Conservation (phyloP, 1,140 invertebrate species). For the Euwallacea similis region DNA sequence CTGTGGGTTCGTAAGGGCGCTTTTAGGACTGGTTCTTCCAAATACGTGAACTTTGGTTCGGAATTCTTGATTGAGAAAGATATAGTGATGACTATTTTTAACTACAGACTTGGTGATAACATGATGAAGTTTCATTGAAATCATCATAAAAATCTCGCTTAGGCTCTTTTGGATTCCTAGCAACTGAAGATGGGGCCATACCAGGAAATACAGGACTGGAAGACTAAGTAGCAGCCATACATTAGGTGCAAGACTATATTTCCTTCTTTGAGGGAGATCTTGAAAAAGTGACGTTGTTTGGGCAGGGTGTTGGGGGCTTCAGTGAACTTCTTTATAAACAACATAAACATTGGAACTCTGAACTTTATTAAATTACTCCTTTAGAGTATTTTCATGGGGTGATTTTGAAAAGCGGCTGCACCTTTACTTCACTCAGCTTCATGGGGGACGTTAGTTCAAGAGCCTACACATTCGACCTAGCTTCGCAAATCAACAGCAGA, state of each 20-base stretch:
- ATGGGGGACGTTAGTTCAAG: constrained; percentile 31
- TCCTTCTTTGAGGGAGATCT: constrained; percentile 72
- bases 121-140: too few species aligned
- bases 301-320: constrained; percentile 69
- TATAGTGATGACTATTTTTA: constrained; percentile 63
- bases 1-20: constrained; percentile 62
- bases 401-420: constrained; percentile 76
- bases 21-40: constrained; percentile 60
- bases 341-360: background rate
- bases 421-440: constrained; percentile 55
- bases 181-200: constrained; percentile 57
- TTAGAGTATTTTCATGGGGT: constrained; percentile 69
- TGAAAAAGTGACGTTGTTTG: constrained; percentile 65
- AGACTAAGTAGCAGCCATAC: constrained; percentile 70
- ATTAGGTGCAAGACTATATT: constrained; percentile 73
- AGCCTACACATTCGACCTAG: constrained; percentile 30
- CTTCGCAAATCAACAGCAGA: constrained; percentile 16
- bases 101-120: constrained; percentile 55
- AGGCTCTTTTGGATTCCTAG: constrained; percentile 39
- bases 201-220: constrained; percentile 77
- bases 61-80: constrained; percentile 60
- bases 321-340: constrained; percentile 28
- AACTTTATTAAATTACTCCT: background rate
- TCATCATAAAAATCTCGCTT: too few species aligned
- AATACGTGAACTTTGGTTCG: constrained; percentile 54